A percentile compares a stretch with the other conserved stretches of the same genome.
phyloP scores from a whole-genome alignment of 2,797 vertebrate genomes.

The Coranthus polyacanthus region DNA sequence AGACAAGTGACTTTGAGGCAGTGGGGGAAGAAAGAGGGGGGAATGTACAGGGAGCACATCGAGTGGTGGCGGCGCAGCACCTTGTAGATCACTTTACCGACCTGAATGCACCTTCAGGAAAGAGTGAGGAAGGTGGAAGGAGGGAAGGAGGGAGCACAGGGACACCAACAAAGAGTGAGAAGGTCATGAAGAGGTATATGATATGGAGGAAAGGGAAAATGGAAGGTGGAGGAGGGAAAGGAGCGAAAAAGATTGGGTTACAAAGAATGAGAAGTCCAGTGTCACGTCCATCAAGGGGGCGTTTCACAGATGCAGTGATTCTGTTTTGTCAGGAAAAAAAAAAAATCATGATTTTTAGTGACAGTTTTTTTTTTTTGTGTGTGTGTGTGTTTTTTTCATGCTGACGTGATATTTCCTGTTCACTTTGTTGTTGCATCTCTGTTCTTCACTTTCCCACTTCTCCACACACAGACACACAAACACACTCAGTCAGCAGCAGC shows the following conservation, averaged over 20 bases:
- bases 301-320: slow-evolving; percentile 32
- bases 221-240: slow-evolving; percentile 67
- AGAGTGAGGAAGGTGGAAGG: slow-evolving; percentile 19
- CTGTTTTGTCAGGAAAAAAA: neutral
- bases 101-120: slow-evolving; percentile 65
- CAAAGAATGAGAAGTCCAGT: slow-evolving; percentile 61
- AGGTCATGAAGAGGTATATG: slow-evolving; percentile 83
- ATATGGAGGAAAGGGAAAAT: slow-evolving; percentile 79
- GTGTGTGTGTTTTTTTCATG: neutral
- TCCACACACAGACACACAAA: slow-evolving; percentile 69
- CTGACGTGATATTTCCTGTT: neutral
- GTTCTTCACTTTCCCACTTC: slow-evolving; percentile 36
- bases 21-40: slow-evolving; percentile 6
- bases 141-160: slow-evolving; percentile 56
- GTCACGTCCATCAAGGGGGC: slow-evolving; percentile 64
- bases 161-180: slow-evolving; percentile 81
- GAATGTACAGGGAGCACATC: slow-evolving; percentile 8
- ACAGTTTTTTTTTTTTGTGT: slow-evolving; percentile 21
- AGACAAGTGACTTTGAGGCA: slow-evolving; percentile 31
- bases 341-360: slow-evolving; percentile 17
- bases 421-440: slow-evolving; percentile 4
- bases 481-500: slow-evolving; percentile 70
- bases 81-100: slow-evolving; percentile 72
- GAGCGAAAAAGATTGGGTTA: slow-evolving; percentile 64
- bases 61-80: slow-evolving; percentile 21